Evolutionary conservation across 2,888 invertebrate species (phyloP).

Genomic region (Desoria tigrina): DNA sequence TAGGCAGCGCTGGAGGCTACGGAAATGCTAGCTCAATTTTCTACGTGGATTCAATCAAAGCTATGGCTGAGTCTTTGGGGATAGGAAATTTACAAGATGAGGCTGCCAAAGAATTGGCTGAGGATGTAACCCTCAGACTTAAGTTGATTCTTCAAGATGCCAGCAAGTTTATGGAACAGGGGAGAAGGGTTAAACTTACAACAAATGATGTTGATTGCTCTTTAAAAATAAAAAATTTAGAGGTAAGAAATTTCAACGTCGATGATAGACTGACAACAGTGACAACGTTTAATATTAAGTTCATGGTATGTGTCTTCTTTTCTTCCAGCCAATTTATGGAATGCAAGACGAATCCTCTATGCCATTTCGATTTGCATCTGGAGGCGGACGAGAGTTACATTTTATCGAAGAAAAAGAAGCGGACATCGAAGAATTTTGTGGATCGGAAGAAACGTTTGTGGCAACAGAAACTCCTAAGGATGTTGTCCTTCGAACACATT

Average conservation of each 20-base stretch:
- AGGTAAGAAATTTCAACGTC: conserved; percentile 69
- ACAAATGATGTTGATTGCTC: conserved; percentile 85
- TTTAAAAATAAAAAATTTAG: conserved; percentile 86
- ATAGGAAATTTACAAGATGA: conserved; percentile 85
- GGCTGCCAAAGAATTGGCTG: conserved; percentile 87
- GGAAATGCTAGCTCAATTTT: conserved; percentile 73
- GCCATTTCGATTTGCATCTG: conserved; percentile 93
- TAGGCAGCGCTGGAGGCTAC: too few species aligned
- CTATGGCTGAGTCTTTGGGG: conserved; percentile 91
- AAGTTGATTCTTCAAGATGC: conserved; percentile 72
- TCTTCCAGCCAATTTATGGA: conserved; percentile 83
- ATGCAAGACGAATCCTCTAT: conserved; percentile 80
- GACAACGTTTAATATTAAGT: neutral
- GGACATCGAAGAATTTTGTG: conserved; percentile 81
- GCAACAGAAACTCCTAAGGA: conserved; percentile 86
- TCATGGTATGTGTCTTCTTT: neutral
- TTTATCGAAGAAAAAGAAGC: conserved; percentile 95
- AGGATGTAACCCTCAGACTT: conserved; percentile 82
- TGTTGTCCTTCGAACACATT: conserved; percentile 77
- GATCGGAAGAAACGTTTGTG: too few species aligned
- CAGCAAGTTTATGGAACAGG: conserved; percentile 89
- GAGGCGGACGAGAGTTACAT: conserved; percentile 92
- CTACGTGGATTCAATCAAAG: conserved; percentile 86
- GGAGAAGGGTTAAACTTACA: conserved; percentile 79
- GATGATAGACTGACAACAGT: neutral